Conservation (phyloP, 2,113 vertebrate genomes). For the Bungarus multicinctus region DNA sequence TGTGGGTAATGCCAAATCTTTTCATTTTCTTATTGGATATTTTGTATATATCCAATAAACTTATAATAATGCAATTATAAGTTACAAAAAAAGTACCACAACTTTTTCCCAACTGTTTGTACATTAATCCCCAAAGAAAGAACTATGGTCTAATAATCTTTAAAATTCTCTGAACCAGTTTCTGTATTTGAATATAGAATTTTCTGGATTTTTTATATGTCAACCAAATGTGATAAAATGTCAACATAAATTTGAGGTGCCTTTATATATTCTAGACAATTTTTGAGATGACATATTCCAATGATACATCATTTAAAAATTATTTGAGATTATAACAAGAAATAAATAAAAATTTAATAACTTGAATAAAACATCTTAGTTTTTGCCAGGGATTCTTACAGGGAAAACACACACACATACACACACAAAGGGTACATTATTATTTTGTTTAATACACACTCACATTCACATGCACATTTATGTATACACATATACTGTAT, state of each 20-base stretch:
- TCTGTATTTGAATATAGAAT: not conserved
- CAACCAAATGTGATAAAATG: not conserved
- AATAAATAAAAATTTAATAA: too few relatives aligned
- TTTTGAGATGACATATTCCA: not conserved
- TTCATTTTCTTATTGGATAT: too few relatives aligned
- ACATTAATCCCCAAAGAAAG: not conserved
- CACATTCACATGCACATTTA: too few relatives aligned
- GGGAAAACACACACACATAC: too few relatives aligned
- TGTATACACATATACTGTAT: too few relatives aligned
- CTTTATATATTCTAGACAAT: not conserved
- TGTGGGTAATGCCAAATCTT: not conserved
- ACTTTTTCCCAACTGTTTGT: not conserved
- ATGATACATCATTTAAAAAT: not conserved
- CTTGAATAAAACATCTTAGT: not conserved
- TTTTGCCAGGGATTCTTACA: not conserved
- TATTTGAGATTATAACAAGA: not conserved
- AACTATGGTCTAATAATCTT: not conserved
- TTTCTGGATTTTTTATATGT: not conserved
- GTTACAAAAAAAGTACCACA: not conserved
- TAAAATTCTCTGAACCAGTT: not conserved
- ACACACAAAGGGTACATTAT: too few relatives aligned
- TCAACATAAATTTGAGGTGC: not conserved
- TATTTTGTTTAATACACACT: too few relatives aligned
- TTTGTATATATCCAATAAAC: not conserved
- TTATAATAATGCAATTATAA: not conserved